Base-by-base conservation (phyloP, 2,888 invertebrate species). In the Caenorhabditis zanzibari region DNA sequence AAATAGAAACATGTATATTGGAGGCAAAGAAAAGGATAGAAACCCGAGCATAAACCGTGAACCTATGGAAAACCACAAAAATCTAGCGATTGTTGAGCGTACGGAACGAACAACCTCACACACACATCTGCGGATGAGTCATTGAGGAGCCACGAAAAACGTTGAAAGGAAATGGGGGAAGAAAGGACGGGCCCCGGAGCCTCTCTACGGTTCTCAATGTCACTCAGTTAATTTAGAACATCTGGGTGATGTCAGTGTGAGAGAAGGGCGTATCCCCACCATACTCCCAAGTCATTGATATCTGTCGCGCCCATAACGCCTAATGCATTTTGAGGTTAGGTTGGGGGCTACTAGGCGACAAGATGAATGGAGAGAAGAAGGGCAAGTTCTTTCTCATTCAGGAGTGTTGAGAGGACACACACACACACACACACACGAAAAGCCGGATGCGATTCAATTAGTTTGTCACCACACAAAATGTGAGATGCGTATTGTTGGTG, bases 381-480 rank as follows among this genome's bases (percentile, higher is more conserved):
- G 76, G 76, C 76, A 76, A 76, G 76, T 76, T 69, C 76, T 59
- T 75, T 73, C 26, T 59, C 72, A 54, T 73, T 73, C 72, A 52
- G 58, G 58, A 56, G 38, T 4, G 26, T 24, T 32, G 59, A 61
- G 35, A 59, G 35, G 66, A 47, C 47, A 66, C n/a, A n/a, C n/a
- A n/a, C n/a, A n/a, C n/a, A n/a, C n/a, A n/a, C n/a, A n/a, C n/a
- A n/a, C n/a, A n/a, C 41, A 38, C n/a, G 58, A 38, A 47, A 68
- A 76, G 28, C 68, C 76, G 76, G 76, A 76, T 68, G 68, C 63
- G 71, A 79, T 79, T 79, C 71, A 79, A 79, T 79, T 79, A 79
- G 79, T 79, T 79, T 79, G 79, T 79, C 71, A 56, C 79, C 79
- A 79, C 54, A 38, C 54, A 56, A 61, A 24, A 79, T 69, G 63